Percentiles rank a stretch among this genome's conserved stretches.
Conservation (phyloP, 2,888 invertebrate species). For the Lepidochrysops patricia region DNA sequence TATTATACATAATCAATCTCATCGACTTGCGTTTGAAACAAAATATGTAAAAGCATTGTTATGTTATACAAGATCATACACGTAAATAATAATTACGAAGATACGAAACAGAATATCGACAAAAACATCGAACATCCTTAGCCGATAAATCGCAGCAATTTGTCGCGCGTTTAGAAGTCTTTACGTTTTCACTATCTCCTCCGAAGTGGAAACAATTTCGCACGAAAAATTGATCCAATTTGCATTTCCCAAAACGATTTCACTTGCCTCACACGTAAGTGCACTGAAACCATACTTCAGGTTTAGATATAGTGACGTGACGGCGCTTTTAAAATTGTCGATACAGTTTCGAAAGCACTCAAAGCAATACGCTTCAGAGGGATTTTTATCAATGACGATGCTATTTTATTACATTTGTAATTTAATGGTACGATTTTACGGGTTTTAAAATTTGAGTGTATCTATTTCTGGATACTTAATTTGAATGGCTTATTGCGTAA, state of each 20-base stretch:
- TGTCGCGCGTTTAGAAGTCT: conserved; percentile 16
- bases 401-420: background rate
- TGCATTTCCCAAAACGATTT: conserved; percentile 13
- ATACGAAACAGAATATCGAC: background rate
- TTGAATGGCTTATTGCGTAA: no score
- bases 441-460: no score
- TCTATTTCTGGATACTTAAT: no score
- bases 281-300: conserved; percentile 1
- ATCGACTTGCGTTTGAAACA: no score
- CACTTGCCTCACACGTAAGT: conserved; percentile 7
- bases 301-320: background rate
- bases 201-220: conserved; percentile 10
- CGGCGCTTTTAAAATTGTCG: conserved; percentile 1
- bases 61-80: no score
- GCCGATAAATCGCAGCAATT: conserved; percentile 18
- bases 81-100: background rate
- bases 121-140: conserved; percentile 3
- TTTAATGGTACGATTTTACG: background rate
- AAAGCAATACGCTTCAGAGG: background rate
- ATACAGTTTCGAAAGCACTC: background rate
- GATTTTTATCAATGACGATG: background rate
- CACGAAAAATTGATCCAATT: conserved; percentile 13
- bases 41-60: no score
- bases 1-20: no score
- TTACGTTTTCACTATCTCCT: conserved; percentile 10